Percentiles rank a stretch among this genome's conserved stretches.
phyloP scores from a whole-genome alignment of 2,113 vertebrate species.

The Thamnophis sirtalis region DNA sequence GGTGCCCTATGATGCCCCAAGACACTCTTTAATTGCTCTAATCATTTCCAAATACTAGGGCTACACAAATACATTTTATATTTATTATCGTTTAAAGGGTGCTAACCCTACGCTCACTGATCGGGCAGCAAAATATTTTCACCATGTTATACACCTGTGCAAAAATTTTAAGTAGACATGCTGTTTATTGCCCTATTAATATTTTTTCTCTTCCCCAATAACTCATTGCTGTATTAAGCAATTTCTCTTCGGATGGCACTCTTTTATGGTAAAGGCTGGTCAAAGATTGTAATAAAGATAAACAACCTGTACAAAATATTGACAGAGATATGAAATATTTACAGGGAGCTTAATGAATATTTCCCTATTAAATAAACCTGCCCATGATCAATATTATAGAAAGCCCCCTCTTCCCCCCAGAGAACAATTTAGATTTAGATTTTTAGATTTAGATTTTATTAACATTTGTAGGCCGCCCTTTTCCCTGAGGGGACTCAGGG shows the following conservation, averaged over 20 bases:
- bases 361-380: not conserved
- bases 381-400: not conserved
- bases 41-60: not conserved
- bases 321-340: not conserved
- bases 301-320: not conserved
- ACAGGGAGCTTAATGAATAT: not conserved
- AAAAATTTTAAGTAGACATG: not conserved
- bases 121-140: not conserved
- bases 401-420: not conserved
- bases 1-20: not conserved
- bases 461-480: too few species aligned
- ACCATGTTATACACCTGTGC: not conserved
- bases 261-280: not conserved
- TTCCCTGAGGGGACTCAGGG: too few species aligned
- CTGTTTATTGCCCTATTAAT: not conserved
- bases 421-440: too few species aligned
- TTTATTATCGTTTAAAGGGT: not conserved
- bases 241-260: not conserved
- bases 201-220: not conserved
- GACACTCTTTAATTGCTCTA: not conserved
- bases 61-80: not conserved
- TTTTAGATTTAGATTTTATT: too few species aligned
- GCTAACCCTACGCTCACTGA: not conserved
- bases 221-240: not conserved
- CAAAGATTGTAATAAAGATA: too few species aligned